These are phyloP conservation scores for Amphiprion percula DNA, from an alignment of 2,113 vertebrate genomes.

Conservation along the genomic window DNA sequence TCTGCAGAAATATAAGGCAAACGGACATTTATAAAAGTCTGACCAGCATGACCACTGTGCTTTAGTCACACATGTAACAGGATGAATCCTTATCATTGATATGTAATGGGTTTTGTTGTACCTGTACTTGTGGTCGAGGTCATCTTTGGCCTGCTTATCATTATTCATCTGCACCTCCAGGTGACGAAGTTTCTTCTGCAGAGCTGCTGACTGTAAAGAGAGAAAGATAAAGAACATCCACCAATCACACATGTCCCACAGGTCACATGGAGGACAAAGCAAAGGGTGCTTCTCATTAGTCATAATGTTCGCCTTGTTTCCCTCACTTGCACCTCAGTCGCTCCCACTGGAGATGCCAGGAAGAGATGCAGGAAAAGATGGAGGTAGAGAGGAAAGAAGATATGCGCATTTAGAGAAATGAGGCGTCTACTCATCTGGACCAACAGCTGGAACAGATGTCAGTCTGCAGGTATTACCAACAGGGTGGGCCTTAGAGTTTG, in stretches of 20 bases:
- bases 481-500: background rate
- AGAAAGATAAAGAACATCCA: background rate
- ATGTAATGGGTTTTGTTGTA: slow-evolving; percentile 1
- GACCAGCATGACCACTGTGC: background rate
- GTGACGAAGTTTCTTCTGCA: slow-evolving; percentile 91
- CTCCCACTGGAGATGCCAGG: background rate
- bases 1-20: slow-evolving; percentile 78
- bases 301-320: background rate
- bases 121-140: slow-evolving; percentile 91
- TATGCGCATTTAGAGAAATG: background rate
- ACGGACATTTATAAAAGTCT: background rate
- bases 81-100: background rate
- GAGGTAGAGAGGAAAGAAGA: background rate
- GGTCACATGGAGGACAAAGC: background rate
- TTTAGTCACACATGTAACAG: no score
- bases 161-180: slow-evolving; percentile 92
- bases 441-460: background rate
- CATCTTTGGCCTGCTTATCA: slow-evolving; percentile 93
- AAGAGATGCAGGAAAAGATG: background rate
- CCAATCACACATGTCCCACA: background rate
- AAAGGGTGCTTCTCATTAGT: background rate
- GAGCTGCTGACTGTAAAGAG: slow-evolving; percentile 80
- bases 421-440: background rate
- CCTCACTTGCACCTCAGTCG: background rate
- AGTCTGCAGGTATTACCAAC: background rate